phyloP scores from a whole-genome alignment of 1,140 invertebrate species.

The Cotesia typhae region DNA sequence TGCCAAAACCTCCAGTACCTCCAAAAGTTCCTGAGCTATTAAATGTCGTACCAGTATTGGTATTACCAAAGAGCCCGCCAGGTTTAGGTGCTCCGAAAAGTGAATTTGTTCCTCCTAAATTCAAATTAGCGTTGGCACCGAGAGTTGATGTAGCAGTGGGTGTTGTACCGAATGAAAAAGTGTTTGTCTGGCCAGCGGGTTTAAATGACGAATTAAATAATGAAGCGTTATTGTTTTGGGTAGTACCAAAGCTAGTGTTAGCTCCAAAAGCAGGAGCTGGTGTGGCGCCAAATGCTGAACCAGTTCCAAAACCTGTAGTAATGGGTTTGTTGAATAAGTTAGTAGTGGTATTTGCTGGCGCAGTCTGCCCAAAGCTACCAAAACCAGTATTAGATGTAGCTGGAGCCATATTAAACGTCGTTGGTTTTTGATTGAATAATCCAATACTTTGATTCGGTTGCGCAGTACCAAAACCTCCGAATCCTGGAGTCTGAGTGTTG shows the following conservation, averaged over 20 bases:
- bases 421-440: constrained; percentile 64
- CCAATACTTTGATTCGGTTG: constrained; percentile 65
- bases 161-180: constrained; percentile 66
- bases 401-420: constrained; percentile 61
- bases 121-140: constrained; percentile 58
- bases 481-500: constrained; percentile 58
- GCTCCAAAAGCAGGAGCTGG: constrained; percentile 64
- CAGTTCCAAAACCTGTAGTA: constrained; percentile 67
- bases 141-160: constrained; percentile 60
- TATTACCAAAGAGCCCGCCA: constrained; percentile 69
- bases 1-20: constrained; percentile 55
- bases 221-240: constrained; percentile 60
- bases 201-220: constrained; percentile 67
- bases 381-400: constrained; percentile 62
- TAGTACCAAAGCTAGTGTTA: constrained; percentile 60
- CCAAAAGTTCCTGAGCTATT: constrained; percentile 58
- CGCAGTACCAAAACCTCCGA: constrained; percentile 58
- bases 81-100: constrained; percentile 68
- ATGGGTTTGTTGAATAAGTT: constrained; percentile 62
- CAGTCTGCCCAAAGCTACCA: constrained; percentile 62
- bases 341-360: constrained; percentile 57
- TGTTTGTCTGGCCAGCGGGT: constrained; percentile 55
- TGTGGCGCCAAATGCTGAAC: constrained; percentile 63
- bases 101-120: constrained; percentile 60
- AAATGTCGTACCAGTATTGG: constrained; percentile 51